phyloP scores from a whole-genome alignment of 2,888 invertebrate genomes.

The Amiota mariae region DNA sequence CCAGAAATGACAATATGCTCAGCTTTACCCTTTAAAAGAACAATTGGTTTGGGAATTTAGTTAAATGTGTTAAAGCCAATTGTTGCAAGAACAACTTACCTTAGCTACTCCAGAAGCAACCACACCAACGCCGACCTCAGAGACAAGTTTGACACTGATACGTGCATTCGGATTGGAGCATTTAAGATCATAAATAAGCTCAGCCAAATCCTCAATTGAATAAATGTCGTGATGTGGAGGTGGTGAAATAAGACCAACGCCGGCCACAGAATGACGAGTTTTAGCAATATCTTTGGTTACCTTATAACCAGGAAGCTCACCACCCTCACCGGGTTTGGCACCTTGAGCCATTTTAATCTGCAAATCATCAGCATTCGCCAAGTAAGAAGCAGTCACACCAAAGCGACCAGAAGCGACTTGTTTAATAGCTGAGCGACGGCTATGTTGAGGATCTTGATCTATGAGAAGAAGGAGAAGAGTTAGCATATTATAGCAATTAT shows the following conservation, averaged over 20 bases:
- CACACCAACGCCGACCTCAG: constrained; percentile 98
- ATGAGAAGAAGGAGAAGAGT: constrained; percentile 6
- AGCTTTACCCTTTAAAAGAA: constrained; percentile 85
- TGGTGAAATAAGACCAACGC: constrained; percentile 97
- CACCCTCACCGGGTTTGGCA: constrained; percentile 99
- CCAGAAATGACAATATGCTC: constrained; percentile 99
- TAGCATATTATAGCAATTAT: neutral
- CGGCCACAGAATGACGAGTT: constrained; percentile 95
- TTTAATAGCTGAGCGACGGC: constrained; percentile 95
- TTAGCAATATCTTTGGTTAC: constrained; percentile 95
- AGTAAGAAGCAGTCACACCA: constrained; percentile 97
- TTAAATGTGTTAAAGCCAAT: neutral
- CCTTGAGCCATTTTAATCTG: constrained; percentile 99
- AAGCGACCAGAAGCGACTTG: constrained; percentile 99
- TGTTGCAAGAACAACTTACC: constrained; percentile 73
- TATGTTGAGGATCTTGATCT: constrained; percentile 85
- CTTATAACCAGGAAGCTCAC: constrained; percentile 93
- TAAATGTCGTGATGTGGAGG: constrained; percentile 99
- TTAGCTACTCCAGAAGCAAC: constrained; percentile 99
- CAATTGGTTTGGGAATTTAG: neutral
- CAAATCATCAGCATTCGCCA: constrained; percentile 97
- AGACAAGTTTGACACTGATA: constrained; percentile 97
- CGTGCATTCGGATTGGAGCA: constrained; percentile 96
- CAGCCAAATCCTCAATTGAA: constrained; percentile 98
- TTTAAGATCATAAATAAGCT: constrained; percentile 98